Conservation (phyloP, 2,888 invertebrate genomes). For the Uropetala carovei region DNA sequence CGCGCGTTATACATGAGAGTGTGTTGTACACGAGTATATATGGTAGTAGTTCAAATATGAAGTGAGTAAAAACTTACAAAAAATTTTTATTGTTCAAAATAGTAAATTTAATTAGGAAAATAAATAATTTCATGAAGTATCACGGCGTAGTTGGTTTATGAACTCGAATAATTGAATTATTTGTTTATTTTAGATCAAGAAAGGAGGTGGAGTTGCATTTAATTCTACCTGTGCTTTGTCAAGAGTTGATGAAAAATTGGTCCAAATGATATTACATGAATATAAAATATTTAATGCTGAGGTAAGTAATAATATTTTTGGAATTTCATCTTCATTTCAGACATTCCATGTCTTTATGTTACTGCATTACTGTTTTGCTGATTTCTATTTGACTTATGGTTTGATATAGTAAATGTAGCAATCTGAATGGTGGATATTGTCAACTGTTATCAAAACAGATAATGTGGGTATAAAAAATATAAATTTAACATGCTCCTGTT, state of each 20-base stretch:
- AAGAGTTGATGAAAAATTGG: slow-evolving; percentile 96
- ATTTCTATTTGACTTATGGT: too few species aligned
- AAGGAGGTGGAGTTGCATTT: slow-evolving; percentile 97
- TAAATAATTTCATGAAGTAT: background rate
- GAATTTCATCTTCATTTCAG: background rate
- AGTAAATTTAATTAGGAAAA: background rate
- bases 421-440: too few species aligned
- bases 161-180: slow-evolving; percentile 15
- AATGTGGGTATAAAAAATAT: too few species aligned
- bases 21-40: too few species aligned
- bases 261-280: slow-evolving; percentile 98
- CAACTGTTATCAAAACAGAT: too few species aligned
- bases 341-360: too few species aligned
- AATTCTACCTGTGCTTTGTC: slow-evolving; percentile 96
- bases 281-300: slow-evolving; percentile 98
- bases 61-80: background rate
- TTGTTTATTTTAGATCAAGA: slow-evolving; percentile 83
- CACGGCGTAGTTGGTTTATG: background rate
- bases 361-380: too few species aligned
- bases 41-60: background rate
- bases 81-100: background rate
- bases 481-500: too few species aligned
- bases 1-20: too few species aligned
- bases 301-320: slow-evolving; percentile 73
- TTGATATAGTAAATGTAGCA: too few species aligned